Evolutionary conservation across 2,113 vertebrate genomes (phyloP).

Genomic region (Sphyrna mokarran): DNA sequence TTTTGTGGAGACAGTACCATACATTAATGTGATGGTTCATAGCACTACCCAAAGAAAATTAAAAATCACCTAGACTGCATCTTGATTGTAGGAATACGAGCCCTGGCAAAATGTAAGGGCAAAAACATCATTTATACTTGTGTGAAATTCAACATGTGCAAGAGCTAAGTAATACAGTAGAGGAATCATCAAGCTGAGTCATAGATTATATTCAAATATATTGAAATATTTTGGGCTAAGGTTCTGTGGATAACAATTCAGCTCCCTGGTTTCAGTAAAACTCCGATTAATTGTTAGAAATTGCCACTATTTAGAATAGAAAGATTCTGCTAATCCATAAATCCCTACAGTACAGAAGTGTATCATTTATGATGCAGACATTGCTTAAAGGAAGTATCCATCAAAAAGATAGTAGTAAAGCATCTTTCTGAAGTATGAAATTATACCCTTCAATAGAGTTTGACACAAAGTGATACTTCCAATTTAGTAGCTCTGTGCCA

Average conservation of each 20-base stretch:
- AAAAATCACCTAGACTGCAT: too few relatives aligned
- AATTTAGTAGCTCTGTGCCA: neutral
- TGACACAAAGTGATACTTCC: neutral
- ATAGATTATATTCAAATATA: neutral
- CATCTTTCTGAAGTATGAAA: neutral
- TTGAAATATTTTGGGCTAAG: too few relatives aligned
- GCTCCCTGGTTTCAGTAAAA: neutral
- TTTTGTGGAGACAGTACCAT: too few relatives aligned
- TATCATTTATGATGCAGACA: neutral
- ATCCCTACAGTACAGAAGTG: too few relatives aligned
- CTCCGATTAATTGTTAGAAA: neutral
- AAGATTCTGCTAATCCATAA: neutral
- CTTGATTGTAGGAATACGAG: too few relatives aligned
- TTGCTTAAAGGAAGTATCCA: neutral
- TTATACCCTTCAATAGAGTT: neutral
- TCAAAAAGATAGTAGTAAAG: neutral
- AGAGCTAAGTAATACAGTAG: too few relatives aligned
- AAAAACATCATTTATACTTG: too few relatives aligned
- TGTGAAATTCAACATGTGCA: too few relatives aligned
- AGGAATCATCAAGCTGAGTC: too few relatives aligned
- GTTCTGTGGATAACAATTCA: neutral
- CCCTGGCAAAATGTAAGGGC: too few relatives aligned
- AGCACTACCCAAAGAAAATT: too few relatives aligned
- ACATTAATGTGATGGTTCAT: too few relatives aligned
- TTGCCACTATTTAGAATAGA: neutral